A percentile compares a stretch with the other conserved stretches of the same genome.
phyloP scores from a whole-genome alignment of 2,797 vertebrate species.

The Eptatretus atami region DNA sequence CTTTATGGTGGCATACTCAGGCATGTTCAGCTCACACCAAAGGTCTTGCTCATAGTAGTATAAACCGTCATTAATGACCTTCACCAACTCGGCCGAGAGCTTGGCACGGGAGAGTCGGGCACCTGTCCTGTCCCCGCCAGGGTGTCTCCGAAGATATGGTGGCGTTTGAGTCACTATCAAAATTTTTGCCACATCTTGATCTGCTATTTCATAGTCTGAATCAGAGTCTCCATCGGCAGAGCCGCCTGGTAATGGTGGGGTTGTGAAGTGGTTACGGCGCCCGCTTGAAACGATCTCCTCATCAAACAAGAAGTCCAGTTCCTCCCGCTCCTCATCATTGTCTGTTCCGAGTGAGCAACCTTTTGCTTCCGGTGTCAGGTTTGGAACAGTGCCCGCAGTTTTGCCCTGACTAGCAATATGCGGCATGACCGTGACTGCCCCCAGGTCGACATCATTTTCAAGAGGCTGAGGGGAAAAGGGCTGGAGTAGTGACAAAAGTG shows the following conservation, averaged over 20 bases:
- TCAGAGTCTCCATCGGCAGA: constrained; percentile 43
- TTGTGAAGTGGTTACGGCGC: constrained; percentile 78
- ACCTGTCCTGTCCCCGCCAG: constrained; percentile 71
- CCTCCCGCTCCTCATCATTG: constrained; percentile 67
- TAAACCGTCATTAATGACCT: constrained; percentile 91
- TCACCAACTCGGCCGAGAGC: constrained; percentile 52
- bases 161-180: constrained; percentile 89
- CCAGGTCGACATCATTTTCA: too few relatives aligned
- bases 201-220: constrained; percentile 68
- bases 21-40: constrained; percentile 74
- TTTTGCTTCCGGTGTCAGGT: too few relatives aligned
- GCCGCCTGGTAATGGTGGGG: constrained; percentile 19
- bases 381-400: too few relatives aligned
- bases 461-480: too few relatives aligned
- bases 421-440: too few relatives aligned
- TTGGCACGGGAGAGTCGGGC: constrained; percentile 69
- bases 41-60: constrained; percentile 92
- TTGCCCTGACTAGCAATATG: too few relatives aligned
- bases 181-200: constrained; percentile 88
- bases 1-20: constrained; percentile 91
- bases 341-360: constrained; percentile 13
- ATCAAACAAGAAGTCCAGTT: constrained; percentile 87
- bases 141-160: constrained; percentile 71
- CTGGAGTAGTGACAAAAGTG: too few relatives aligned
- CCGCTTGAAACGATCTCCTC: constrained; percentile 92